phyloP scores from a whole-genome alignment of 2,888 invertebrate genomes.

The Oscheius sp. region DNA sequence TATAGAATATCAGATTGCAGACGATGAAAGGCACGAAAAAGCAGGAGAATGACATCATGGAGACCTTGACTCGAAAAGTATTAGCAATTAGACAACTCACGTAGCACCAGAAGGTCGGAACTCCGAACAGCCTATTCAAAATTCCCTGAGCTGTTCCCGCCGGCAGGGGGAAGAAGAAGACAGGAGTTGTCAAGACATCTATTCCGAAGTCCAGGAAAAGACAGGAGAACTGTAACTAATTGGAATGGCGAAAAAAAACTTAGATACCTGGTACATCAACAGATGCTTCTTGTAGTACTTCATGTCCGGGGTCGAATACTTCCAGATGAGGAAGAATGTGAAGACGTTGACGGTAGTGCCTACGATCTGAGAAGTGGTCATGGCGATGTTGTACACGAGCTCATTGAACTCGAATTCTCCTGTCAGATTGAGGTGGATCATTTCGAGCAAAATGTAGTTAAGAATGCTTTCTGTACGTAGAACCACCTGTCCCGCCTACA shows the following conservation, averaged over 20 bases:
- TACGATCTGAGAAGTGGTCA: neutral
- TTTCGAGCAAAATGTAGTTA: no score
- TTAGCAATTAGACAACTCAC: neutral
- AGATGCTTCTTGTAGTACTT: constrained; percentile 9
- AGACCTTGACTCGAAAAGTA: neutral
- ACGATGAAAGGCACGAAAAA: neutral
- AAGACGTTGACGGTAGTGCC: constrained; percentile 4
- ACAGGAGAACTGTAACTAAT: neutral
- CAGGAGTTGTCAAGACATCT: neutral
- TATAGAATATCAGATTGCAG: constrained; percentile 18
- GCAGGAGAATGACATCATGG: neutral
- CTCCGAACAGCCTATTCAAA: neutral
- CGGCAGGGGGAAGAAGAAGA: constrained; percentile 9
- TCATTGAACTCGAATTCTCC: constrained; percentile 11
- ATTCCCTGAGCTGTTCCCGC: constrained; percentile 6
- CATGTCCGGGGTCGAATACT: constrained; percentile 7
- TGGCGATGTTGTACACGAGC: neutral
- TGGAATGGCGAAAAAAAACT: neutral
- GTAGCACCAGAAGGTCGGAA: neutral
- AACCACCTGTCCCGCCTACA: no score
- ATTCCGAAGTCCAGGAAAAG: neutral
- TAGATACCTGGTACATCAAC: neutral
- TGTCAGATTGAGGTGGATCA: neutral
- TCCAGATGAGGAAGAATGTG: constrained; percentile 5
- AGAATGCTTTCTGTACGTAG: no score